These are phyloP conservation scores for Euplagia quadripunctaria DNA, from an alignment of 2,888 invertebrate genomes.

Conservation along the genomic window DNA sequence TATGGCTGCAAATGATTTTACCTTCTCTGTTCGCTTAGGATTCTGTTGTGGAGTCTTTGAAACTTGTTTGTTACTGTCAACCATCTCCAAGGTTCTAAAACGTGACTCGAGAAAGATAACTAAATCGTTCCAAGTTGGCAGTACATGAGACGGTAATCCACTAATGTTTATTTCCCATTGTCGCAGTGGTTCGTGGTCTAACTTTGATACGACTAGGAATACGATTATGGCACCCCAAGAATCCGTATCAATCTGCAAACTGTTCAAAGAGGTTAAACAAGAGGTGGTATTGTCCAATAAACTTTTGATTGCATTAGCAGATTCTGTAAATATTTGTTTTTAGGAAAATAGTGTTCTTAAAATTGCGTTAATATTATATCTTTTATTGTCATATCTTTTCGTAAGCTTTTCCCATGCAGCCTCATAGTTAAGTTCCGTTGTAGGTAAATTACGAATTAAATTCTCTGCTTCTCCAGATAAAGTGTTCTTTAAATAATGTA, in stretches of 20 bases:
- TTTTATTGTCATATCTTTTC: slow-evolving; percentile 22
- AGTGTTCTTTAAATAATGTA: slow-evolving; percentile 26
- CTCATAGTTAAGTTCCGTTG: slow-evolving; percentile 21
- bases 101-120: slow-evolving; percentile 12
- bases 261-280: slow-evolving; percentile 13
- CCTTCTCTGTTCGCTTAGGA: background rate
- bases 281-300: slow-evolving; percentile 22
- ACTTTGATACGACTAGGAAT: slow-evolving; percentile 13
- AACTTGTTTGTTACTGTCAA: slow-evolving; percentile 4
- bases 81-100: slow-evolving; percentile 21
- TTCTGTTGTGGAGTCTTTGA: background rate
- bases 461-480: slow-evolving; percentile 16
- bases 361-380: slow-evolving; percentile 22
- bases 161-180: slow-evolving; percentile 17
- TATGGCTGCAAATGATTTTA: background rate
- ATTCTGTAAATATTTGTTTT: slow-evolving; percentile 15
- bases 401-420: slow-evolving; percentile 19
- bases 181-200: slow-evolving; percentile 11
- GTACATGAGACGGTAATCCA: background rate
- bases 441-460: slow-evolving; percentile 22
- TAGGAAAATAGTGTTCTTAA: slow-evolving; percentile 11
- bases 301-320: slow-evolving; percentile 14
- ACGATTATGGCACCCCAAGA: slow-evolving; percentile 4
- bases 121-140: slow-evolving; percentile 16
- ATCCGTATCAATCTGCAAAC: background rate